phyloP scores from a whole-genome alignment of 2,888 invertebrate species.

The Lomographa bimaculata region DNA sequence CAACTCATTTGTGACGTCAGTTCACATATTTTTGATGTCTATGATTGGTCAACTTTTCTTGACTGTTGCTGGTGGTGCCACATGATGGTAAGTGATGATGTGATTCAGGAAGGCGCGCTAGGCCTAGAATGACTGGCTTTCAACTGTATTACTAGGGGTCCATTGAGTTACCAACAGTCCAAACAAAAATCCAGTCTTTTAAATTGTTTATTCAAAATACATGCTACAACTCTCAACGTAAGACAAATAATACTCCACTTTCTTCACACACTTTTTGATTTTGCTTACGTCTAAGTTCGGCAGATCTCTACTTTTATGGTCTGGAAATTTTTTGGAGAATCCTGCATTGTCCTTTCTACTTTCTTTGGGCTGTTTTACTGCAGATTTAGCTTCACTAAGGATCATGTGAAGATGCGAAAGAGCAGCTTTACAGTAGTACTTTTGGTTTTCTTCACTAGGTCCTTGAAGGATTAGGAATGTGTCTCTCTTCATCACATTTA shows the following conservation, averaged over 20 bases:
- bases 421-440: conserved; percentile 85
- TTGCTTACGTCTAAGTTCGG: conserved; percentile 78
- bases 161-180: too few relatives aligned
- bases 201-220: conserved; percentile 48
- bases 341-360: conserved; percentile 35
- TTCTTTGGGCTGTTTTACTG: conserved; percentile 12
- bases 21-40: too few relatives aligned
- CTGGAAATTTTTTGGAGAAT: conserved; percentile 84
- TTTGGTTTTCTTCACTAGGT: conserved; percentile 77
- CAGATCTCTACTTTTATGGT: conserved; percentile 72
- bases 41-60: too few relatives aligned
- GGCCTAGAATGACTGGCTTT: too few relatives aligned
- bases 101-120: too few relatives aligned
- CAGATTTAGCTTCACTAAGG: conserved; percentile 70
- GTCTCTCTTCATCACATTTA: conserved; percentile 84
- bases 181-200: too few relatives aligned
- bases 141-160: too few relatives aligned
- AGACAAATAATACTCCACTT: conserved; percentile 89
- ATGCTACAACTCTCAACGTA: conserved; percentile 79
- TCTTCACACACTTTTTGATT: conserved; percentile 84
- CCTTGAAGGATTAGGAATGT: conserved; percentile 85
- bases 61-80: too few relatives aligned
- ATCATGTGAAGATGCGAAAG: conserved; percentile 86
- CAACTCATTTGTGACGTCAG: too few relatives aligned
- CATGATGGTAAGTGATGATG: too few relatives aligned